These are phyloP conservation scores for Amazona vittata DNA, from an alignment of 2,113 vertebrate genomes.

Conservation along the genomic window DNA sequence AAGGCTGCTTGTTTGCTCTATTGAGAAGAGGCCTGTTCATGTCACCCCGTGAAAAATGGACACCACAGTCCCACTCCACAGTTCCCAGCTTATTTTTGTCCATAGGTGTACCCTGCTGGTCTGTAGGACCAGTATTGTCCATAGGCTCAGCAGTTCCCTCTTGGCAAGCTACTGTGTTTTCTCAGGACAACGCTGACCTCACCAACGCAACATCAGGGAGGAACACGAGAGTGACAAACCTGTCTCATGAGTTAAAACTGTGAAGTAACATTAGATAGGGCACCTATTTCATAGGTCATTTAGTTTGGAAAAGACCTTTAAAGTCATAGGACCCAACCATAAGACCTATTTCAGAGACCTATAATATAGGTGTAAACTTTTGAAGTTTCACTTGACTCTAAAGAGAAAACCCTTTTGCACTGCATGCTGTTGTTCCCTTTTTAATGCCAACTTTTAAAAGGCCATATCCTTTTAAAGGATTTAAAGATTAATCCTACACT, in stretches of 20 bases:
- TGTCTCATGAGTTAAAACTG: neutral
- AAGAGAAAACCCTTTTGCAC: rapidly evolving
- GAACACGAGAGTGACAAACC: rapidly evolving
- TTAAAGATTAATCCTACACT: neutral
- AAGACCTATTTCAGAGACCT: neutral
- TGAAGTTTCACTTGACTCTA: neutral
- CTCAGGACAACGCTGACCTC: neutral
- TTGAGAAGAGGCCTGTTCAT: neutral
- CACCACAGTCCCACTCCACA: rapidly evolving
- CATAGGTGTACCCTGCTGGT: rapidly evolving
- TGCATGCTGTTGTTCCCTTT: neutral
- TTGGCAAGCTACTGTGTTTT: rapidly evolving
- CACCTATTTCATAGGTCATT: rapidly evolving
- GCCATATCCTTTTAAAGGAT: neutral
- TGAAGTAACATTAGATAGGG: rapidly evolving
- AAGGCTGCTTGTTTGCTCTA: neutral
- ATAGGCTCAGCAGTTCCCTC: rapidly evolving
- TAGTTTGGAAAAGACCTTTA: neutral
- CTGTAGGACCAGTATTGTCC: rapidly evolving
- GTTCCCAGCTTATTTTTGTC: neutral
- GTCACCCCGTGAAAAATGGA: rapidly evolving
- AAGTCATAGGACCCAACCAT: neutral
- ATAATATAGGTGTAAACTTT: neutral
- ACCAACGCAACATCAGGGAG: rapidly evolving
- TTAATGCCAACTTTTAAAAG: neutral